These are phyloP conservation scores for Morelia viridis DNA, from an alignment of 2,797 vertebrate genomes.

Conservation along the genomic window DNA sequence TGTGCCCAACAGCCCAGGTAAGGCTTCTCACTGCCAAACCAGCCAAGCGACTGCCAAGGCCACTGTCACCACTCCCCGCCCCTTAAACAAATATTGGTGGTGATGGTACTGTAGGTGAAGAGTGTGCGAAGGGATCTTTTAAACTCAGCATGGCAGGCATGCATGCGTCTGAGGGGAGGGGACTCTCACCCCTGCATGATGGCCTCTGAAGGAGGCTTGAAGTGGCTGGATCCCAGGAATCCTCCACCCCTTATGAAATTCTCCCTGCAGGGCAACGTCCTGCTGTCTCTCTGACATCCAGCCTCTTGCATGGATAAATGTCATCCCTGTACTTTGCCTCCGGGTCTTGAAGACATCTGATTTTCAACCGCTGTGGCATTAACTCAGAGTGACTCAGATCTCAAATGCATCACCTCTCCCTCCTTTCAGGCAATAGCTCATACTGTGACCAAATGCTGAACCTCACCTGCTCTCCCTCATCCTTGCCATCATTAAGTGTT, in stretches of 20 bases:
- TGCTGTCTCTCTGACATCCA: neutral
- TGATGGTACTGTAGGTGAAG: neutral
- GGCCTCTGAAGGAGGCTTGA: neutral
- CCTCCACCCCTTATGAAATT: neutral
- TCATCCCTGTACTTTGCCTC: too few relatives aligned
- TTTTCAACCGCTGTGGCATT: neutral
- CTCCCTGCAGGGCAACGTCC: too few relatives aligned
- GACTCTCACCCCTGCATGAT: neutral
- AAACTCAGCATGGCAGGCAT: neutral
- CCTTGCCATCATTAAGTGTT: neutral
- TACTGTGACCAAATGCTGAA: neutral
- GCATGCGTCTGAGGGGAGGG: neutral
- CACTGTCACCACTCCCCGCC: neutral
- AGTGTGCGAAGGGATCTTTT: neutral
- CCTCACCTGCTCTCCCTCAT: neutral
- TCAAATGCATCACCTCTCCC: neutral
- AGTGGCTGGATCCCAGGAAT: neutral
- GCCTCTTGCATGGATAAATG: neutral
- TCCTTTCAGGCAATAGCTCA: neutral
- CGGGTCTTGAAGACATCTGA: neutral
- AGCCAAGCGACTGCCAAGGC: constrained; percentile 8
- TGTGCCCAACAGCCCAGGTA: neutral
- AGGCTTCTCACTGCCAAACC: constrained; percentile 34
- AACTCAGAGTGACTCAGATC: neutral
- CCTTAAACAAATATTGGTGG: neutral